A percentile compares a stretch with the other conserved stretches of the same genome.
phyloP scores from a whole-genome alignment of 2,888 invertebrate species.

The Neoaliturus tenellus region DNA sequence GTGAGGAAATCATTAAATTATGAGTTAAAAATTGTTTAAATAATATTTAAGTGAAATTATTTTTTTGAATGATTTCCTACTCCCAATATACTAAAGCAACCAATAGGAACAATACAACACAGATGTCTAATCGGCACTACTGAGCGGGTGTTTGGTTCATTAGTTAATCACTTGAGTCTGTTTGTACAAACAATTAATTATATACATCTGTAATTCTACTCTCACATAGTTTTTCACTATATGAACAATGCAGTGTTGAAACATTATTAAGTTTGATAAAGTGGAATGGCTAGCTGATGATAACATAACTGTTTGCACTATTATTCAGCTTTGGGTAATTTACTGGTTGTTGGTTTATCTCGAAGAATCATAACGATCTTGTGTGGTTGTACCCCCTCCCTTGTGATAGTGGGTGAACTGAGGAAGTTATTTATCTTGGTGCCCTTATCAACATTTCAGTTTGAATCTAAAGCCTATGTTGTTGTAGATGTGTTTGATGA shows the following conservation, averaged over 20 bases:
- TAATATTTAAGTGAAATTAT: too few species aligned
- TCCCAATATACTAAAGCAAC: too few species aligned
- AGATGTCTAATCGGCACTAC: too few species aligned
- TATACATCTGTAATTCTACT: too few species aligned
- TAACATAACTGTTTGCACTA: not conserved
- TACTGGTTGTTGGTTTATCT: not conserved
- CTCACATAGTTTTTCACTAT: not conserved
- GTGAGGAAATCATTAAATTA: too few species aligned
- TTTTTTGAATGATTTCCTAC: too few species aligned
- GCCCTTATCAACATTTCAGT: not conserved
- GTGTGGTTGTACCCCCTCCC: not conserved
- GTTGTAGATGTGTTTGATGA: not conserved
- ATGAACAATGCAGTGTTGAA: not conserved
- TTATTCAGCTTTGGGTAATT: not conserved
- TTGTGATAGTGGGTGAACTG: not conserved
- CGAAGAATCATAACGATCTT: not conserved
- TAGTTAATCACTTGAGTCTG: too few species aligned
- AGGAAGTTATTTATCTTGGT: constrained; percentile 5
- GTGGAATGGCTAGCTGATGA: not conserved
- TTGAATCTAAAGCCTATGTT: not conserved
- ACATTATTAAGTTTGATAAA: not conserved
- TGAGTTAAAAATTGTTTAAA: too few species aligned
- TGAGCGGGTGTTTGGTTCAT: too few species aligned
- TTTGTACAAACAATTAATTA: too few species aligned
- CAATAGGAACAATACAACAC: too few species aligned